phyloP scores from a whole-genome alignment of 2,113 vertebrate genomes.

The Boleophthalmus pectinirostris region DNA sequence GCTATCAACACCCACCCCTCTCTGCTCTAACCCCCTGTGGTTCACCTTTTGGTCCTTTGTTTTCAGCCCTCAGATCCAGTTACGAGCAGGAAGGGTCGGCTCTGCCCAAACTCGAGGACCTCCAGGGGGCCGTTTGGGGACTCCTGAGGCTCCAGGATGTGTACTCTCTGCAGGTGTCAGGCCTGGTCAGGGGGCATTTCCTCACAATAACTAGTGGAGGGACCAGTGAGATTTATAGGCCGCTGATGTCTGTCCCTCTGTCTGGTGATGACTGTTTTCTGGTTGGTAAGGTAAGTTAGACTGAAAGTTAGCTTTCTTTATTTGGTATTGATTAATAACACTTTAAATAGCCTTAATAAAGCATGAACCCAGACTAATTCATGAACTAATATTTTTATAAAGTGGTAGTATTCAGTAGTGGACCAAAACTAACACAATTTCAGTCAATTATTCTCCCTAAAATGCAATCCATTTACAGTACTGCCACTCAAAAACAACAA shows the following conservation, averaged over 20 bases:
- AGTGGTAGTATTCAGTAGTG: too few species aligned
- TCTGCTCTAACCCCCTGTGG: constrained; percentile 7
- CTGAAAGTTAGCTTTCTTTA: not conserved
- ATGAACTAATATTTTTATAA: too few species aligned
- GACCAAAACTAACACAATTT: too few species aligned
- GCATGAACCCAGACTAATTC: too few species aligned
- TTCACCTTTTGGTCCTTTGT: constrained; percentile 45
- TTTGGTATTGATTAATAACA: too few species aligned
- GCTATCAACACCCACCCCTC: constrained; percentile 42
- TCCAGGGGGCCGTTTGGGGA: constrained; percentile 84
- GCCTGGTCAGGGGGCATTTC: constrained; percentile 82
- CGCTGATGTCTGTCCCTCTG: constrained; percentile 71
- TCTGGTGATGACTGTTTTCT: constrained; percentile 92
- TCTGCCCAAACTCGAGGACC: constrained; percentile 85
- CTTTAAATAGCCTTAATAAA: too few species aligned
- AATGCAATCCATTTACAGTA: too few species aligned
- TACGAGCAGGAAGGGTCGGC: constrained; percentile 77
- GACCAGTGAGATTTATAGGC: constrained; percentile 75
- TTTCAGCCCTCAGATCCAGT: constrained; percentile 79
- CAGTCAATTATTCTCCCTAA: too few species aligned
- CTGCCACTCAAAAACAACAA: not conserved
- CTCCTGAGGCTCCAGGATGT: constrained; percentile 94
- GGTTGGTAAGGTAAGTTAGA: constrained; percentile 86
- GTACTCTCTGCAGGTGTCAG: constrained; percentile 82
- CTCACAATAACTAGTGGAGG: constrained; percentile 62